These are phyloP conservation scores for Dilophus febrilis DNA, from an alignment of 2,888 invertebrate species.

Conservation along the genomic window DNA sequence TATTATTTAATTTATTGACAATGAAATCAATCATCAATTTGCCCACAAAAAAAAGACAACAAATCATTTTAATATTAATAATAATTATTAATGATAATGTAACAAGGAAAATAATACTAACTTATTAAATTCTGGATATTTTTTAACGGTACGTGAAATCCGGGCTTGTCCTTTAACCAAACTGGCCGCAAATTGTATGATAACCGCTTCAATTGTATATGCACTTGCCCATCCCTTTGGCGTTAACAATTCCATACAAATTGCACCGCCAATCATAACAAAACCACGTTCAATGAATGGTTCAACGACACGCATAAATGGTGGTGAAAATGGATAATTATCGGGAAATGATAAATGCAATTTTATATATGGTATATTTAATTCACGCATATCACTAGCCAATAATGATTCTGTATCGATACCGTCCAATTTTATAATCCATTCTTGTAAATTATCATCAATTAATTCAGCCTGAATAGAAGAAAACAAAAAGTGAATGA, in stretches of 20 bases:
- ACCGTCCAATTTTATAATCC: constrained; percentile 67
- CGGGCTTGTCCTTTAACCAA: constrained; percentile 77
- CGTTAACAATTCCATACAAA: constrained; percentile 75
- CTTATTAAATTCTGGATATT: no score
- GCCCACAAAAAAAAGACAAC: neutral
- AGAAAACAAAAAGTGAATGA: constrained; percentile 1
- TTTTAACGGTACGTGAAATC: no score
- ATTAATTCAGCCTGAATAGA: constrained; percentile 59
- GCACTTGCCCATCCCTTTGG: constrained; percentile 79
- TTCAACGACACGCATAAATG: constrained; percentile 58
- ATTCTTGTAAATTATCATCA: constrained; percentile 74
- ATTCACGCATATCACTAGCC: constrained; percentile 62
- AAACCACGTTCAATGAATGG: constrained; percentile 69
- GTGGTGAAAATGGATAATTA: constrained; percentile 78
- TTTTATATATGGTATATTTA: constrained; percentile 55
- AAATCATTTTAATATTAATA: no score
- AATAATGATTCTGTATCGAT: constrained; percentile 73
- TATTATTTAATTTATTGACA: no score
- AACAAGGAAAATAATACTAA: no score
- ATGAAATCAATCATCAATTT: neutral
- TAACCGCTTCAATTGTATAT: constrained; percentile 71
- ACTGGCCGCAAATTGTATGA: constrained; percentile 79
- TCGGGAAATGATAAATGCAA: constrained; percentile 71
- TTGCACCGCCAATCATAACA: constrained; percentile 81
- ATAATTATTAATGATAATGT: no score